phyloP scores from a whole-genome alignment of 2,888 invertebrate species.

The Amphiduros pacificus region DNA sequence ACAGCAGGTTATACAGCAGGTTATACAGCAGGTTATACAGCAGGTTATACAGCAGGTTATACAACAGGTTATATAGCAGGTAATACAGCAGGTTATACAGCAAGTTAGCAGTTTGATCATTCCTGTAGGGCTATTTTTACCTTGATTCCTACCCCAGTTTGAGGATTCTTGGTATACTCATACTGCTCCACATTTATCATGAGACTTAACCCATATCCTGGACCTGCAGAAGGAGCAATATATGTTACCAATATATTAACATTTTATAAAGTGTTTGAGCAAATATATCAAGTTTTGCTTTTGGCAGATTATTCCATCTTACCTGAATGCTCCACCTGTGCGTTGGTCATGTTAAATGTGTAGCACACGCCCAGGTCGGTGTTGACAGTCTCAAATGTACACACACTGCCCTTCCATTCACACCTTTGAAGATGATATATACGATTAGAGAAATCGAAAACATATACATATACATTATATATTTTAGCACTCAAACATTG shows the following conservation, averaged over 20 bases:
- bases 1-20: too few relatives aligned
- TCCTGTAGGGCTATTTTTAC: too few relatives aligned
- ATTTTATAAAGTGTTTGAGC: background rate
- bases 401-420: background rate
- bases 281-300: background rate
- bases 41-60: too few relatives aligned
- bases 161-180: constrained; percentile 6
- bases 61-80: too few relatives aligned
- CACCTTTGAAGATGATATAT: constrained; percentile 2
- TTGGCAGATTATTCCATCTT: background rate
- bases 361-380: constrained; percentile 11
- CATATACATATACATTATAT: too few relatives aligned
- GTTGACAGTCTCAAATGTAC: background rate
- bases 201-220: constrained; percentile 6
- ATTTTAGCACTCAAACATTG: constrained; percentile 1
- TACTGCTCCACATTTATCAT: constrained; percentile 4
- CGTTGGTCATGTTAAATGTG: background rate
- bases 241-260: background rate
- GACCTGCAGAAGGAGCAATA: background rate
- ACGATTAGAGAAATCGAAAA: too few relatives aligned
- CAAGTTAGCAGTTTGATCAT: too few relatives aligned
- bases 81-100: too few relatives aligned
- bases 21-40: too few relatives aligned
- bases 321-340: background rate
- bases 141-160: constrained; percentile 3